Percentiles rank a stretch among this genome's conserved stretches.
Conservation (phyloP, 2,888 invertebrate genomes). For the Meganola albula region DNA sequence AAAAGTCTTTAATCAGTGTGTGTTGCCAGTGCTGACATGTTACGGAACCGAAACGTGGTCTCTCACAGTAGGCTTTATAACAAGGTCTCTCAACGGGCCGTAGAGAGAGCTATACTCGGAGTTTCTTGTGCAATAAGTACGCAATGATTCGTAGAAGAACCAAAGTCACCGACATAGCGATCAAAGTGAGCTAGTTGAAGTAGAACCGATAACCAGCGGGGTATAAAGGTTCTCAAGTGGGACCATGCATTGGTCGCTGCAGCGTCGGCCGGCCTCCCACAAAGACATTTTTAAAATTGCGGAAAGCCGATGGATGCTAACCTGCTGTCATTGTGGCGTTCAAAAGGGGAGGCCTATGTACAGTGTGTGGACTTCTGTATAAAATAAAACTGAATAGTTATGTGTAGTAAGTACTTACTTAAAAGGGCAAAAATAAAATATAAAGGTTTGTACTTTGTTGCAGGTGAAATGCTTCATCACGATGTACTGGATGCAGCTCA, state of each 20-base stretch:
- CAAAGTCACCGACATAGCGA: not conserved
- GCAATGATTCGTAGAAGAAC: not conserved
- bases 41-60: not conserved
- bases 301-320: too few species aligned
- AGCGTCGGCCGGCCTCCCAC: too few species aligned
- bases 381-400: too few species aligned
- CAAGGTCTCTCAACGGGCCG: not conserved
- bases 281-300: too few species aligned
- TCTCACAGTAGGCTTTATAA: not conserved
- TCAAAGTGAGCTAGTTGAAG: not conserved
- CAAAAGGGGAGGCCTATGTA: too few species aligned
- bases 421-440: not conserved
- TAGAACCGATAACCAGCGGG: too few species aligned
- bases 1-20: conserved; percentile 1
- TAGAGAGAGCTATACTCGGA: conserved; percentile 1
- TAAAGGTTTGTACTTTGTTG: conserved; percentile 13
- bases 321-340: too few species aligned
- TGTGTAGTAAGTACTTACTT: too few species aligned
- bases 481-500: conserved; percentile 92
- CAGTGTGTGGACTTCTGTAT: too few species aligned
- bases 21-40: not conserved
- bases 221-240: too few species aligned
- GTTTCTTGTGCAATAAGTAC: not conserved
- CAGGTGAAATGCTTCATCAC: conserved; percentile 95
- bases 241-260: too few species aligned